Conservation (phyloP, 2,888 invertebrate genomes). For the Drosophila rellima region DNA sequence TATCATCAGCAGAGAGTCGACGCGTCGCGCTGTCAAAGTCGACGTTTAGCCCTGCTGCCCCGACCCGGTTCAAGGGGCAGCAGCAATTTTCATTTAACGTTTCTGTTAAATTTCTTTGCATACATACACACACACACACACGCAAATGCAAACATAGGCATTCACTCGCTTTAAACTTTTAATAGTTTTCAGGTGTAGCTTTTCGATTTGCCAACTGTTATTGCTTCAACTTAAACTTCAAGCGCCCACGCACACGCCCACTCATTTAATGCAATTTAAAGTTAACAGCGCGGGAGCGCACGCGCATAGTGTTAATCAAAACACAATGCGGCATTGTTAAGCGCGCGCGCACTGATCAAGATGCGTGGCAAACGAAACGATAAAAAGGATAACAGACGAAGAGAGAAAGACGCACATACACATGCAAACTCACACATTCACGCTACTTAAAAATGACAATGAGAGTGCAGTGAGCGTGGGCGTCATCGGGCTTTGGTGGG, state of each 20-base stretch:
- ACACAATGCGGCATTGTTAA: conserved; percentile 54
- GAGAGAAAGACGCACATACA: not conserved
- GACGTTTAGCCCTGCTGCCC: conserved; percentile 31
- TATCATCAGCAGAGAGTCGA: conserved; percentile 5
- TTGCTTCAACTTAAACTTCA: conserved; percentile 30
- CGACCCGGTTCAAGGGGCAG: conserved; percentile 57
- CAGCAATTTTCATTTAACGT: conserved; percentile 48
- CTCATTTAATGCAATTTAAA: conserved; percentile 47
- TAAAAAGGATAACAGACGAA: conserved; percentile 52
- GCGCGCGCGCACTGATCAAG: conserved; percentile 40
- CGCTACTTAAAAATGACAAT: conserved; percentile 36
- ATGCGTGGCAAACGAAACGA: conserved; percentile 63
- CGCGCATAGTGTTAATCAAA: conserved; percentile 55
- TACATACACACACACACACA: conserved; percentile 7
- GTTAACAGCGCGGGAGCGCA: conserved; percentile 36
- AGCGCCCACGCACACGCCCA: conserved; percentile 34
- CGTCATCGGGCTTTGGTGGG: conserved; percentile 14
- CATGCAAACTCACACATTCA: not conserved
- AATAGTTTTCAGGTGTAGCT: conserved; percentile 68
- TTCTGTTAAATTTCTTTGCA: conserved; percentile 43
- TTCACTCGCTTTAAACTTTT: conserved; percentile 26
- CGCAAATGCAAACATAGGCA: not conserved
- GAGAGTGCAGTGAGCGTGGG: conserved; percentile 42
- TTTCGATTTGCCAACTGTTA: conserved; percentile 56
- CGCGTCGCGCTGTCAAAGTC: conserved; percentile 6